Evolutionary conservation across 2,888 invertebrate genomes (phyloP).

Genomic region (Rosalia funebris): DNA sequence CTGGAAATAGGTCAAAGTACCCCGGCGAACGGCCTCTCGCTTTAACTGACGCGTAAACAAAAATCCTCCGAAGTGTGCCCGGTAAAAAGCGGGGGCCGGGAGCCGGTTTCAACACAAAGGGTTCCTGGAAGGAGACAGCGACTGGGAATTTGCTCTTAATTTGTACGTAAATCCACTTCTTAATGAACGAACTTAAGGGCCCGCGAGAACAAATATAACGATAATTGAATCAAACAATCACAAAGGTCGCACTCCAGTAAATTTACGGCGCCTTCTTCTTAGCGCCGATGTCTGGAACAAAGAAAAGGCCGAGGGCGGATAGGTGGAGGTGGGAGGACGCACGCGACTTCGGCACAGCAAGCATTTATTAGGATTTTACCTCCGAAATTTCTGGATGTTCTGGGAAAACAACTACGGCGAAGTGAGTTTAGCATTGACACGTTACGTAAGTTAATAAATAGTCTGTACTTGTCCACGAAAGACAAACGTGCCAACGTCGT

Average conservation of each 20-base stretch:
- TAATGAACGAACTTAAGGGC: conserved; percentile 20
- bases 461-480: too few species aligned
- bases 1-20: too few species aligned
- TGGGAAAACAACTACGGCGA: conserved; percentile 2
- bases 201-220: conserved; percentile 19
- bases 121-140: neutral
- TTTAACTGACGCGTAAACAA: too few species aligned
- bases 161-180: conserved; percentile 12
- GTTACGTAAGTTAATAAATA: too few species aligned
- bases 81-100: too few species aligned
- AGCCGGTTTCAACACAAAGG: neutral
- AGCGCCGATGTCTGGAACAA: neutral
- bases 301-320: neutral
- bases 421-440: too few species aligned
- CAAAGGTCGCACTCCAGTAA: conserved; percentile 3
- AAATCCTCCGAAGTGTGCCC: too few species aligned
- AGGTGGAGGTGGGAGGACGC: neutral
- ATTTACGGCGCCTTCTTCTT: conserved; percentile 3
- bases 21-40: too few species aligned
- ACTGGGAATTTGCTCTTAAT: neutral
- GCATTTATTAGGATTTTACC: conserved; percentile 9
- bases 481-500: too few species aligned
- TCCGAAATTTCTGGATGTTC: neutral
- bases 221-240: conserved; percentile 25
- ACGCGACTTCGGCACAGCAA: neutral